phyloP scores from a whole-genome alignment of 1,140 invertebrate genomes.

The Phymorhynchus buccinoides region DNA sequence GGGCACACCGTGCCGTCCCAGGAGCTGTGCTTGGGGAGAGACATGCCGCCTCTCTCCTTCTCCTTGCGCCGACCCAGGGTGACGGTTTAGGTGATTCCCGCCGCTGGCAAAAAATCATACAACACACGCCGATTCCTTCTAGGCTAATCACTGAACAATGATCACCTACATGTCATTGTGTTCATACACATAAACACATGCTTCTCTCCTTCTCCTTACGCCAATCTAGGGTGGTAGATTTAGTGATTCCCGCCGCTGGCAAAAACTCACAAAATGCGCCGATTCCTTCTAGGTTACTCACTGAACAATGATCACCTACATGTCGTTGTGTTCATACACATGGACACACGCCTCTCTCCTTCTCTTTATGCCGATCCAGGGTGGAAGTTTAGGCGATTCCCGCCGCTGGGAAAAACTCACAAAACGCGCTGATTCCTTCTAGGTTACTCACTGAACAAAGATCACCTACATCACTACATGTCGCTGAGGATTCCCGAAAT shows the following conservation, averaged over 20 bases:
- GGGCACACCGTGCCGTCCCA: conserved; percentile 63
- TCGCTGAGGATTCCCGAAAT: too few relatives aligned
- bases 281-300: too few relatives aligned
- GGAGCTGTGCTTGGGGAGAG: conserved; percentile 40
- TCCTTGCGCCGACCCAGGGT: background rate
- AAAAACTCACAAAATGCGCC: conserved; percentile 18
- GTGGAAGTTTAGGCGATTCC: background rate
- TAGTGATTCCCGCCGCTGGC: background rate
- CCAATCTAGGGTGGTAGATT: background rate
- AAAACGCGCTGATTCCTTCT: too few relatives aligned
- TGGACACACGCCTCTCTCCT: background rate
- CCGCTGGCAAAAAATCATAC: background rate
- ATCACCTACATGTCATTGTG: background rate
- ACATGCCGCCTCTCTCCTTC: conserved; percentile 40
- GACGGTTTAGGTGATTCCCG: background rate
- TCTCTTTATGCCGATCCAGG: background rate
- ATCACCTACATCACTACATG: conserved; percentile 2
- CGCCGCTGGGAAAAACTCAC: background rate
- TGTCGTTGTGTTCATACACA: background rate
- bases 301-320: background rate
- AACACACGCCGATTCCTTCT: too few relatives aligned
- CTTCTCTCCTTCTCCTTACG: conserved; percentile 6
- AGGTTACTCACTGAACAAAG: background rate
- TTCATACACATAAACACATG: background rate
- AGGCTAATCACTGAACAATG: background rate